Evolutionary conservation across 1,140 invertebrate species (phyloP), one percentile per base, ranked within the genome.

Genomic region (Heliconius nattereri): DNA sequence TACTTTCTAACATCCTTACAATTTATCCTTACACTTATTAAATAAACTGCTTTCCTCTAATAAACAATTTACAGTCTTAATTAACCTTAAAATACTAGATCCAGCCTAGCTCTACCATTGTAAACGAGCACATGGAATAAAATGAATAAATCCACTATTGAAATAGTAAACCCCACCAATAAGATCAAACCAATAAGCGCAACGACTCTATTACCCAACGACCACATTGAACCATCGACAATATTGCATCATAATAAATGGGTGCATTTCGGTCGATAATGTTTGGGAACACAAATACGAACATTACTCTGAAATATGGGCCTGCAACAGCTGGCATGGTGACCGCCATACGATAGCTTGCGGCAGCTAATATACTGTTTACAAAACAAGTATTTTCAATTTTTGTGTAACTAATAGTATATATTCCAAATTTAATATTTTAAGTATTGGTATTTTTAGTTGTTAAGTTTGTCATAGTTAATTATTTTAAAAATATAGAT

Each of bases 281-380:
- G 79, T 79, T 57, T 80, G 75, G 75, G 70, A 70, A 76, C 79
- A 76, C 75, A 76, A 80, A 76, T 76, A 80, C 79, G 79, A 49
- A 73, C 79, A 80, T 80, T 76, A 80, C 72, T 76, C 52, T 80
- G 79, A 80, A 73, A 76, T 76, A 80, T 80, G 73, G 79, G 49
- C 37, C 40, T 54, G 79, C 71, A 80, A 76, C 79, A 80, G 54
- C 79, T 80, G 79, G 79, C 75, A 66, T 60, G 60, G 73, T 80
- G 75, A 76, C 75, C 79, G 66, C 75, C 76, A 72, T 73, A 74
- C 79, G 70, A 80, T 80, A 73, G 71, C 72, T 80, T 80, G 75
- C 32, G 49, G 71, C 37, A 71, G 74, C 78, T 72, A 76, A 76
- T 76, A 76, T 76, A 76, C 75, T 76, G 75, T 76, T 71, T 40